phyloP scores from a whole-genome alignment of 2,113 vertebrate species.

The Tychaedon coryphoeus region DNA sequence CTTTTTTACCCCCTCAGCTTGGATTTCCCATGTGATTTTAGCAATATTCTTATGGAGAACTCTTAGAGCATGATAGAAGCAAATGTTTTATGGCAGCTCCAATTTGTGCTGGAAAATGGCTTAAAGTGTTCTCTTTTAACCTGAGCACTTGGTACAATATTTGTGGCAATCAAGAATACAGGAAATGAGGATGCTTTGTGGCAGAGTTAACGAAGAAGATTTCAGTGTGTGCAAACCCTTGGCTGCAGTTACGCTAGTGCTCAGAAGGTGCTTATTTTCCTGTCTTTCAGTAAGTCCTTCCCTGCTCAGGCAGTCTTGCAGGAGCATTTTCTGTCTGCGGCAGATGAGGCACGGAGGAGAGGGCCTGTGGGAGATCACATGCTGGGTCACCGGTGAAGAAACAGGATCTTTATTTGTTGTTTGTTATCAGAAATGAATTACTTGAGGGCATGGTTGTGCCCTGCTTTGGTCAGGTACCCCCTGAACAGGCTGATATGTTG shows the following conservation, averaged over 20 bases:
- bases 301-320: background rate
- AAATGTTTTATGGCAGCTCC: background rate
- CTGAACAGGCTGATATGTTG: slow-evolving; percentile 1
- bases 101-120: background rate
- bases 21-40: slow-evolving; percentile 26
- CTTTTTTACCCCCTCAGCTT: background rate
- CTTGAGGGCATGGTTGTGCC: background rate
- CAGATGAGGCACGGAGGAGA: background rate
- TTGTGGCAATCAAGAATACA: slow-evolving; percentile 10
- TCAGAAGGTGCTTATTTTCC: slow-evolving; percentile 22
- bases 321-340: background rate
- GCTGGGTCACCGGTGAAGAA: background rate
- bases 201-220: slow-evolving; percentile 26
- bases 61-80: background rate
- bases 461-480: slow-evolving; percentile 26
- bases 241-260: background rate
- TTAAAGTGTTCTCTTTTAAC: slow-evolving; percentile 37
- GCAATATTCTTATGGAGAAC: slow-evolving; percentile 10
- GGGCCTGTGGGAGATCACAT: background rate
- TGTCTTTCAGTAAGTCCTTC: background rate
- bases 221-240: background rate
- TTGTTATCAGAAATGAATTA: slow-evolving; percentile 13
- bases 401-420: slow-evolving; percentile 19
- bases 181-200: slow-evolving; percentile 10
- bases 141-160: background rate